Evolutionary conservation across 2,888 invertebrate genomes (phyloP).

Genomic region (Himalopsyche anomala): DNA sequence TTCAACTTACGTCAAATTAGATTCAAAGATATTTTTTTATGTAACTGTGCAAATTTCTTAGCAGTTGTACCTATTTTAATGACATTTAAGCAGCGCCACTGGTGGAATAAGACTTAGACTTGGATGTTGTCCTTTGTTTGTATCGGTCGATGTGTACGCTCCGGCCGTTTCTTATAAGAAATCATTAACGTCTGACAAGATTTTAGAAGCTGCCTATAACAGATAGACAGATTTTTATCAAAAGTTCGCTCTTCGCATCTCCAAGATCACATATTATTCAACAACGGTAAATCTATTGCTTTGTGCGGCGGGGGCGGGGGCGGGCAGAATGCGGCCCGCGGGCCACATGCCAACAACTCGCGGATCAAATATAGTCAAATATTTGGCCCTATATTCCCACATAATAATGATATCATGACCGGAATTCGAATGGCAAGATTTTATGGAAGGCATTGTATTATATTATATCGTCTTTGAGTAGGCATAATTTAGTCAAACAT

Average conservation of each 20-base stretch:
- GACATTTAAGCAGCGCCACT: neutral
- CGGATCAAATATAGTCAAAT: neutral
- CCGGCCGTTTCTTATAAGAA: slow-evolving; percentile 2
- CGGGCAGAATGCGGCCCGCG: slow-evolving; percentile 22
- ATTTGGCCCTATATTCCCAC: no score
- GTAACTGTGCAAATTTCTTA: no score
- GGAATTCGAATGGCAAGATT: no score
- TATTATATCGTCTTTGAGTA: no score
- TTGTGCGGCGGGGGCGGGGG: neutral
- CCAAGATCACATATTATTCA: slow-evolving; percentile 21
- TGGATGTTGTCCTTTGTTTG: slow-evolving; percentile 10
- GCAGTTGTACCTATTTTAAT: no score
- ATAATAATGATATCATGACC: no score
- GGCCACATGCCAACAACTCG: slow-evolving; percentile 1
- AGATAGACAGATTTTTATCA: slow-evolving; percentile 41
- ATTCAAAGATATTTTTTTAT: no score
- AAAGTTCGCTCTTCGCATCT: slow-evolving; percentile 11
- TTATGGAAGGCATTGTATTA: no score
- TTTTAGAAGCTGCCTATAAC: slow-evolving; percentile 22
- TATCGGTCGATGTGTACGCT: neutral
- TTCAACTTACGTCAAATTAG: no score
- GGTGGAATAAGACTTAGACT: neutral
- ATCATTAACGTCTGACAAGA: slow-evolving; percentile 32
- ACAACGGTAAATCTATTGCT: slow-evolving; percentile 27
- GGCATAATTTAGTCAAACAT: no score